A percentile compares a stretch with the other conserved stretches of the same genome.
phyloP scores from a whole-genome alignment of 2,113 vertebrate genomes.

The Poecile atricapillus region DNA sequence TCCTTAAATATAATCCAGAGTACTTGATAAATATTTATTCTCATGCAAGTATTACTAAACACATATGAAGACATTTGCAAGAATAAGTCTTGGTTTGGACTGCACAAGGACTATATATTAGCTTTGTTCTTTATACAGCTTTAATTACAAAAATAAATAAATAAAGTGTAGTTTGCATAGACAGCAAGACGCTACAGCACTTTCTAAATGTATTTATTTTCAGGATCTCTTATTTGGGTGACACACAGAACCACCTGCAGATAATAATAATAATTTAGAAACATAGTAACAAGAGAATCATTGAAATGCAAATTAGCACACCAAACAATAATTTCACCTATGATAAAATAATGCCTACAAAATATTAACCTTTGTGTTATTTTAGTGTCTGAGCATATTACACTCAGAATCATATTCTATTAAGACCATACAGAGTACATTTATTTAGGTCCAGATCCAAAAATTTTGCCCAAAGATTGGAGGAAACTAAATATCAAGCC shows the following conservation, averaged over 20 bases:
- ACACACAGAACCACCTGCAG: not conserved
- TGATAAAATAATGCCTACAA: not conserved
- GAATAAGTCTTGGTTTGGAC: not conserved
- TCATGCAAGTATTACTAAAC: not conserved
- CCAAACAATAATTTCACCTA: not conserved
- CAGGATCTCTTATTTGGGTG: not conserved
- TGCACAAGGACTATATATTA: not conserved
- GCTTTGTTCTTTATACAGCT: not conserved
- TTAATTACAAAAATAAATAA: not conserved
- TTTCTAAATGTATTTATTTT: not conserved
- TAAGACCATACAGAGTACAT: not conserved
- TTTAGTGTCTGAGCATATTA: not conserved
- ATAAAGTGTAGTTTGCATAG: not conserved
- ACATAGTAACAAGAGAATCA: not conserved
- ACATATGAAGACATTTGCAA: not conserved
- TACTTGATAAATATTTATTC: not conserved
- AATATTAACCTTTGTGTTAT: not conserved
- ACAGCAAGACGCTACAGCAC: not conserved
- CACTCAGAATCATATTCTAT: not conserved
- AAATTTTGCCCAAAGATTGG: not conserved
- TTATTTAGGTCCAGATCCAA: not conserved
- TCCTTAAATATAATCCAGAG: not conserved
- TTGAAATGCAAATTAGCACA: not conserved
- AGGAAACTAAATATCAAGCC: not conserved
- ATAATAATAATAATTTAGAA: not conserved